A percentile compares a stretch with the other conserved stretches of the same genome.
These are phyloP conservation scores for Nycticryphes semicollaris DNA, from an alignment of 2,113 vertebrate genomes.

Conservation along the genomic window DNA sequence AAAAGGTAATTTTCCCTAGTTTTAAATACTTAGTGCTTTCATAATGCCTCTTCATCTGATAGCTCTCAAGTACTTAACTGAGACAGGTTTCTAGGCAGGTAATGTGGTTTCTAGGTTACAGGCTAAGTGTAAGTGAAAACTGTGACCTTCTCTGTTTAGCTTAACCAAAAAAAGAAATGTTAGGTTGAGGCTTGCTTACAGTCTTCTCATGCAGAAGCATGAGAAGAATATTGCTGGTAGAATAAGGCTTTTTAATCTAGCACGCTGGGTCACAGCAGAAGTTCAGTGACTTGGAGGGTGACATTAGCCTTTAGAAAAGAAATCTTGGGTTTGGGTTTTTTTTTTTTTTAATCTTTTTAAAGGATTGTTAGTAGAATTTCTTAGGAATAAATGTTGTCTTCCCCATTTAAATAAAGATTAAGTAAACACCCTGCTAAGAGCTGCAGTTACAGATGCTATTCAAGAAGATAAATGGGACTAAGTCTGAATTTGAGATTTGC, in stretches of 20 bases:
- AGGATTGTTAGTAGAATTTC: not conserved
- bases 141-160: conserved; percentile 54
- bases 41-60: conserved; percentile 54
- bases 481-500: not conserved
- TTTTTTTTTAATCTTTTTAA: accelerated
- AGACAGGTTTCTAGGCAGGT: conserved; percentile 53
- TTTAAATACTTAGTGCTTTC: conserved; percentile 61
- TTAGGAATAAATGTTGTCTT: not conserved
- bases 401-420: not conserved
- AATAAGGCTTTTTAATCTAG: not conserved
- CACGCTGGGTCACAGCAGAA: not conserved
- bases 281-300: not conserved
- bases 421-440: not conserved
- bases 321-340: not conserved
- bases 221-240: not conserved
- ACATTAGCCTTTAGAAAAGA: not conserved
- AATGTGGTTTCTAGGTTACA: conserved; percentile 68
- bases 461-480: not conserved
- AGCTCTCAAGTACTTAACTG: conserved; percentile 55
- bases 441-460: not conserved
- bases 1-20: conserved; percentile 61
- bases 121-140: conserved; percentile 55
- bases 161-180: conserved; percentile 6
- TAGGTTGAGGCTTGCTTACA: conserved; percentile 21
- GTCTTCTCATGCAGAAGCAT: not conserved